Percentiles rank a stretch among this genome's conserved stretches.
Evolutionary conservation across 2,888 invertebrate species (phyloP).

Genomic region (Sinelater perroti): DNA sequence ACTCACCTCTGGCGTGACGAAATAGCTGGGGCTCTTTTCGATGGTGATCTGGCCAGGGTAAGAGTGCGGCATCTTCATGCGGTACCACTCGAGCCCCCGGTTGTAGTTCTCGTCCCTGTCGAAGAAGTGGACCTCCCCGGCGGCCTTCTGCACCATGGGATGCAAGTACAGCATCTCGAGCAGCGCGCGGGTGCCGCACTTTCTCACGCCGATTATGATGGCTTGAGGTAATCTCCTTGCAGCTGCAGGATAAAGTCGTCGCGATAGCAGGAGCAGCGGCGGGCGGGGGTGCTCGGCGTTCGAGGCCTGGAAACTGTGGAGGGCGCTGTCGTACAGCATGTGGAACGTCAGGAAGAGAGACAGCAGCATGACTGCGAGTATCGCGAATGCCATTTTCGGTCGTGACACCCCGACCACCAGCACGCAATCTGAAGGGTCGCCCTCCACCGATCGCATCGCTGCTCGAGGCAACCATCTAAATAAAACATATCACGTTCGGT

Average conservation of each 20-base stretch:
- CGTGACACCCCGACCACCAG: conserved; percentile 84
- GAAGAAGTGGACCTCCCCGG: conserved; percentile 97
- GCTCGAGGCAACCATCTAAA: conserved; percentile 83
- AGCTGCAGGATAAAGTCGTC: conserved; percentile 65
- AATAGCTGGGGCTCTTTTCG: conserved; percentile 98
- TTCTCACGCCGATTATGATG: conserved; percentile 87
- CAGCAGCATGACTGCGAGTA: conserved; percentile 80
- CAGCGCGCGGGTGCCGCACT: conserved; percentile 95
- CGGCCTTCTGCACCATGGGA: conserved; percentile 90
- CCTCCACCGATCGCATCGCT: conserved; percentile 84
- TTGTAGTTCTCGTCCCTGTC: conserved; percentile 93
- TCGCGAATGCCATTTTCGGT: conserved; percentile 83
- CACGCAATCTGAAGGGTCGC: conserved; percentile 85
- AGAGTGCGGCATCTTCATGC: conserved; percentile 93
- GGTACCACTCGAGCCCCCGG: conserved; percentile 94
- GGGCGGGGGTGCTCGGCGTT: conserved; percentile 58
- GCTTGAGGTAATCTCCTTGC: conserved; percentile 72
- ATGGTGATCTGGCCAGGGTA: conserved; percentile 92
- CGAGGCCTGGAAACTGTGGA: conserved; percentile 77
- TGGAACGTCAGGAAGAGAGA: conserved; percentile 87
- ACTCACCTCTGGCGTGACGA: conserved; percentile 94
- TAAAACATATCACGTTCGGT: too few species aligned
- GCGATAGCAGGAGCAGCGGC: conserved; percentile 59
- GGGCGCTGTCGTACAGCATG: conserved; percentile 84
- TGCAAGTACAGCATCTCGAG: conserved; percentile 96